A percentile compares a stretch with the other conserved stretches of the same genome.
Conservation (phyloP, 1,140 invertebrate species). For the Lordiphosa clarofinis region DNA sequence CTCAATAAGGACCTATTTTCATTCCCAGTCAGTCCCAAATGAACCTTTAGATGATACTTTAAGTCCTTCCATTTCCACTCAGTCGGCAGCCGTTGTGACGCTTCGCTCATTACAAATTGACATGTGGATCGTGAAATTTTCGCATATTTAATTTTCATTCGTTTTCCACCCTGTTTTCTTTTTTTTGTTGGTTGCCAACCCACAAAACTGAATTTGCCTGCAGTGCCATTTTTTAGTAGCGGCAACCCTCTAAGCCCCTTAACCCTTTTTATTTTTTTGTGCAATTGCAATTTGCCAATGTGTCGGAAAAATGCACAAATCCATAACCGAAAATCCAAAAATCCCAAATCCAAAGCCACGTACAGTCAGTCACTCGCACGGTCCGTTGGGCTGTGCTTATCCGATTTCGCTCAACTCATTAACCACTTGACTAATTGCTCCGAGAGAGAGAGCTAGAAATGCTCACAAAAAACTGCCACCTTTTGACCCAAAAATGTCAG, state of each 20-base stretch:
- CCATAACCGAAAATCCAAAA: constrained; percentile 13
- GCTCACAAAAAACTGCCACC: constrained; percentile 5
- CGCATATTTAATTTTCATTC: constrained; percentile 15
- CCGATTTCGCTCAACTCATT: constrained; percentile 71
- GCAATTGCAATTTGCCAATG: constrained; percentile 42
- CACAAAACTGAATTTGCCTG: constrained; percentile 31
- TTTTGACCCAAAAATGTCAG: constrained; percentile 19
- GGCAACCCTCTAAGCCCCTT: constrained; percentile 61
- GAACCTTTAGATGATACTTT: no score
- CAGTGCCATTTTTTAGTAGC: constrained; percentile 36
- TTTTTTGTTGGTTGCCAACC: no score
- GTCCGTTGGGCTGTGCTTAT: constrained; percentile 19
- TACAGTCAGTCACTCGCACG: constrained; percentile 32
- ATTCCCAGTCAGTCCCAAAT: no score
- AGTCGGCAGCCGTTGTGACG: no score
- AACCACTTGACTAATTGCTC: constrained; percentile 75
- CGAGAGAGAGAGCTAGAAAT: constrained; percentile 34
- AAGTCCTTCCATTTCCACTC: no score
- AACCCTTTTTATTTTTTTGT: constrained; percentile 50
- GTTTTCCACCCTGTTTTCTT: constrained; percentile 18
- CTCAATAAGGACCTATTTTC: no score
- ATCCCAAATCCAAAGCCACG: constrained; percentile 20
- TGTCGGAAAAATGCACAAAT: constrained; percentile 36
- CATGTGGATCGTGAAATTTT: constrained; percentile 41
- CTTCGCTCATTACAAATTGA: neutral